Conservation (phyloP, 2,797 vertebrate species). For the Sebastes trivittatus region DNA sequence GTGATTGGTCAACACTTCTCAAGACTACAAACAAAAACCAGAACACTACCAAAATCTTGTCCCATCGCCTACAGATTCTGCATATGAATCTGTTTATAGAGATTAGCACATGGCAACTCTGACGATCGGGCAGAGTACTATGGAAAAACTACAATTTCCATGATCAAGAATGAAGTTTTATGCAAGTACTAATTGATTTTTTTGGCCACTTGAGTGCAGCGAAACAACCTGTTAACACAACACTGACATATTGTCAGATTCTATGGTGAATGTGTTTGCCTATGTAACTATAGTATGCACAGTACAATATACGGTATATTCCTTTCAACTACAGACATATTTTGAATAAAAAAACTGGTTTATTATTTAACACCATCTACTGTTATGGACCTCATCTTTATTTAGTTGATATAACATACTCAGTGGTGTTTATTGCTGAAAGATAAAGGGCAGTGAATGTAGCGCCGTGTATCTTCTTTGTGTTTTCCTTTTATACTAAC, state of each 20-base stretch:
- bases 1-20: neutral
- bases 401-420: neutral
- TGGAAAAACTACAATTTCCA: neutral
- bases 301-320: neutral
- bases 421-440: neutral
- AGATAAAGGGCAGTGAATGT: slow-evolving; percentile 9
- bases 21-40: too few species aligned
- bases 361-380: neutral
- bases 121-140: fast-evolving
- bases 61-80: neutral
- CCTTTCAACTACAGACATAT: neutral
- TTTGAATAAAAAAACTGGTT: neutral
- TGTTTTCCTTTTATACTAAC: slow-evolving; percentile 15
- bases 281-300: neutral
- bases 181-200: neutral
- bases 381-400: neutral
- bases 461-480: neutral
- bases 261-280: neutral
- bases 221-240: neutral
- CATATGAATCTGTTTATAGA: neutral
- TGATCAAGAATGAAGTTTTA: neutral
- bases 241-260: neutral
- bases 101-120: neutral
- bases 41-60: neutral
- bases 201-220: neutral